phyloP scores from a whole-genome alignment of 2,113 vertebrate genomes.

The Ailuropoda melanoleuca region DNA sequence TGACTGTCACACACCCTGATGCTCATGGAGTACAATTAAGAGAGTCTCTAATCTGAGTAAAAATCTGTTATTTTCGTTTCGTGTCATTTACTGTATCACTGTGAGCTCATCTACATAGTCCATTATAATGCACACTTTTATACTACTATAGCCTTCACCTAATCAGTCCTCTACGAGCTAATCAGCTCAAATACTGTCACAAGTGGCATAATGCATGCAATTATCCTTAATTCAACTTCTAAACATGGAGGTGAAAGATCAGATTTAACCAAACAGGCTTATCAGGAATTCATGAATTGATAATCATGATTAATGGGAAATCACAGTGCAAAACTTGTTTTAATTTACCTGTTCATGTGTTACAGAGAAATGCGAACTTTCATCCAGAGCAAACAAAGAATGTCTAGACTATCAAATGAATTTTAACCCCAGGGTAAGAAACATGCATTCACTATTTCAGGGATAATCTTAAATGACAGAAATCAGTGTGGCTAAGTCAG shows the following conservation, averaged over 20 bases:
- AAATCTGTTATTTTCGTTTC: conserved; percentile 76
- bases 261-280: conserved; percentile 73
- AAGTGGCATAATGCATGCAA: conserved; percentile 80
- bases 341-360: conserved; percentile 74
- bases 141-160: conserved; percentile 69
- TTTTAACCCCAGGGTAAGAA: conserved; percentile 43
- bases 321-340: conserved; percentile 65
- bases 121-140: conserved; percentile 77
- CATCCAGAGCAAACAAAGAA: conserved; percentile 35
- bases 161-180: conserved; percentile 81
- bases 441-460: conserved; percentile 1
- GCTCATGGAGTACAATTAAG: conserved; percentile 69
- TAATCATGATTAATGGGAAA: conserved; percentile 76
- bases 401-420: conserved; percentile 21
- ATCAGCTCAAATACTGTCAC: conserved; percentile 81
- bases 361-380: conserved; percentile 47
- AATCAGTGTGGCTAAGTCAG: conserved; percentile 33
- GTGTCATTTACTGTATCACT: conserved; percentile 63
- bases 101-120: conserved; percentile 77
- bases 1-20: conserved; percentile 14
- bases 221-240: conserved; percentile 82
- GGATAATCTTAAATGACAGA: conserved; percentile 56
- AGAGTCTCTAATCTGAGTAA: conserved; percentile 70
- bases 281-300: conserved; percentile 77
- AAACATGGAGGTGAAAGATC: conserved; percentile 79